phyloP scores from a whole-genome alignment of 23 tunicate genomes.

The Trididemnum miniatum region DNA sequence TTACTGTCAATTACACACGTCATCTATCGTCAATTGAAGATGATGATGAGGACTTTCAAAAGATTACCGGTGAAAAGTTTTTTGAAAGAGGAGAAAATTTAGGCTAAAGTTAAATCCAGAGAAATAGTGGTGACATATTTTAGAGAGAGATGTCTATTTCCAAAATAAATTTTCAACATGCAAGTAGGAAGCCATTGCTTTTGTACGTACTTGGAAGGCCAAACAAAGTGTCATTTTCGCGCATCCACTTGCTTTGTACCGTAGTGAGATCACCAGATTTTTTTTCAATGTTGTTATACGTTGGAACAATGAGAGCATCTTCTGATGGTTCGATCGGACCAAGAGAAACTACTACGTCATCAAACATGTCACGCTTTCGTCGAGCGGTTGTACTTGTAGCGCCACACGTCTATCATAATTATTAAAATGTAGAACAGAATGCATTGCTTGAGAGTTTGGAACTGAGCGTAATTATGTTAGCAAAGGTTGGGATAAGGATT shows the following conservation, averaged over 20 bases:
- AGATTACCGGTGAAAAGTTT: too few species aligned
- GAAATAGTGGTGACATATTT: too few species aligned
- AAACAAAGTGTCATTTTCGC: not conserved
- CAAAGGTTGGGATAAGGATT: too few species aligned
- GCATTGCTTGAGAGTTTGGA: too few species aligned
- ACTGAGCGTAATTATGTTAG: too few species aligned
- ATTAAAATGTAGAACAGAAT: too few species aligned
- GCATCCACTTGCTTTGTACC: not conserved
- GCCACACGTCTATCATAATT: not conserved
- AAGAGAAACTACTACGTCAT: slow-evolving; percentile 37
- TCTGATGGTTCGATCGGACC: slow-evolving; percentile 29
- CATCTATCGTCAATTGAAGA: too few species aligned
- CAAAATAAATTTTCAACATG: not conserved
- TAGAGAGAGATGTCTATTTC: too few species aligned
- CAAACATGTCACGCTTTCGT: slow-evolving; percentile 26
- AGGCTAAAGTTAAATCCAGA: too few species aligned
- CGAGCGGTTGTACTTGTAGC: not conserved
- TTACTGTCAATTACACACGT: too few species aligned
- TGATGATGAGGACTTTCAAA: too few species aligned
- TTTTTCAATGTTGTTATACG: not conserved
- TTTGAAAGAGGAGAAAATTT: too few species aligned
- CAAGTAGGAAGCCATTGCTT: not conserved
- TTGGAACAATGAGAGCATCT: not conserved
- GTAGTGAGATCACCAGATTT: not conserved
- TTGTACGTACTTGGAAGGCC: slow-evolving; percentile 31